phyloP scores from a whole-genome alignment of 2,113 vertebrate genomes.

The Coregonus clupeaformis region DNA sequence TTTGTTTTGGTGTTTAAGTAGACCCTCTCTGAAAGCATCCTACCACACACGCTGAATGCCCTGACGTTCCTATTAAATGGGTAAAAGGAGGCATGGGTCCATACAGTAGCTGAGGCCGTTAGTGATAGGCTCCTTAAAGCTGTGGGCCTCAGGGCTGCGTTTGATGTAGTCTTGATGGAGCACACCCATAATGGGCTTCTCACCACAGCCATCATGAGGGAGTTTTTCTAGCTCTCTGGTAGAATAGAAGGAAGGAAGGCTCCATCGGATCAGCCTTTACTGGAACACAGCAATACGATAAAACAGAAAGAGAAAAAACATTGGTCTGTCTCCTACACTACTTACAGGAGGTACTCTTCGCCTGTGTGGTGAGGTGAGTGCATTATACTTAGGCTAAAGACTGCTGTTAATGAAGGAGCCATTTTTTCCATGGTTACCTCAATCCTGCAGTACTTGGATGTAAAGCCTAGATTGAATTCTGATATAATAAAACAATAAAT shows the following conservation, averaged over 20 bases:
- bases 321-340: conserved; percentile 54
- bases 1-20: conserved; percentile 12
- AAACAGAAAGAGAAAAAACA: conserved; percentile 58
- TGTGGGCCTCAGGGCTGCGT: conserved; percentile 47
- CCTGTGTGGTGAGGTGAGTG: conserved; percentile 71
- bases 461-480: background rate
- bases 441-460: conserved; percentile 46
- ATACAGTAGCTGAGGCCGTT: conserved; percentile 33
- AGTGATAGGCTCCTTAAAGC: conserved; percentile 55
- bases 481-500: no score
- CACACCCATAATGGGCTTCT: conserved; percentile 68
- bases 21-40: background rate
- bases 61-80: background rate
- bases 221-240: conserved; percentile 33
- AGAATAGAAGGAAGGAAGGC: conserved; percentile 57
- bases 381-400: conserved; percentile 48
- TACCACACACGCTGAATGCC: background rate
- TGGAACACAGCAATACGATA: conserved; percentile 75
- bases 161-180: conserved; percentile 66
- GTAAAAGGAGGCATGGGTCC: conserved; percentile 29
- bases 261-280: conserved; percentile 69
- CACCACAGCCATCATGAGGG: conserved; percentile 69
- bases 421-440: conserved; percentile 69
- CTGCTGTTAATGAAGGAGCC: conserved; percentile 51
- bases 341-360: conserved; percentile 72